These are phyloP conservation scores for Colinus virginianus DNA, from an alignment of 2,113 vertebrate species.

Conservation along the genomic window DNA sequence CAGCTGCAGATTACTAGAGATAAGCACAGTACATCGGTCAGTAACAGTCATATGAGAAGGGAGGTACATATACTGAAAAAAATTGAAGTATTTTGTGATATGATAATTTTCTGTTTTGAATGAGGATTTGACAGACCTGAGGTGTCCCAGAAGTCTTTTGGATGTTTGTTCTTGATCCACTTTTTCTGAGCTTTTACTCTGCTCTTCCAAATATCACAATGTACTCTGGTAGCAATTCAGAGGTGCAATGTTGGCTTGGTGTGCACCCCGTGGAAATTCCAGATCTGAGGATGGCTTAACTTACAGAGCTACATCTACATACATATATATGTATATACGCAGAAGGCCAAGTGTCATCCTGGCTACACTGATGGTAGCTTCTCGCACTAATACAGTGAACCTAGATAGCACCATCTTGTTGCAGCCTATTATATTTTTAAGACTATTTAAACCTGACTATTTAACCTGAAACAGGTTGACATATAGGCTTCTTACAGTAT, in stretches of 20 bases:
- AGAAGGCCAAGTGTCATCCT: background rate
- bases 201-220: background rate
- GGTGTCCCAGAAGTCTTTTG: background rate
- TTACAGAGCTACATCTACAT: background rate
- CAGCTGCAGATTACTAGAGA: background rate
- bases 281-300: background rate
- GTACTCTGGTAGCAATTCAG: background rate
- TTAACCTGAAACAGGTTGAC: background rate
- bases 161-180: background rate
- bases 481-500: background rate
- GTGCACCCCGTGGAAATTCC: accelerated
- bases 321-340: background rate
- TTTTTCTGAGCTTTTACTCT: background rate
- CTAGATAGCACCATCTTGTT: background rate
- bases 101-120: background rate
- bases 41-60: background rate
- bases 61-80: background rate
- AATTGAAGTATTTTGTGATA: accelerated
- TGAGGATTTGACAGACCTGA: background rate
- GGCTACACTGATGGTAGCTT: background rate
- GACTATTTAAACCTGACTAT: too few relatives aligned
- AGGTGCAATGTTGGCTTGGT: background rate
- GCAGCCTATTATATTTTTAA: background rate
- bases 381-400: background rate
- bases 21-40: accelerated